Base-by-base conservation (phyloP, 1,140 invertebrate species). In the Apis dorsata region DNA sequence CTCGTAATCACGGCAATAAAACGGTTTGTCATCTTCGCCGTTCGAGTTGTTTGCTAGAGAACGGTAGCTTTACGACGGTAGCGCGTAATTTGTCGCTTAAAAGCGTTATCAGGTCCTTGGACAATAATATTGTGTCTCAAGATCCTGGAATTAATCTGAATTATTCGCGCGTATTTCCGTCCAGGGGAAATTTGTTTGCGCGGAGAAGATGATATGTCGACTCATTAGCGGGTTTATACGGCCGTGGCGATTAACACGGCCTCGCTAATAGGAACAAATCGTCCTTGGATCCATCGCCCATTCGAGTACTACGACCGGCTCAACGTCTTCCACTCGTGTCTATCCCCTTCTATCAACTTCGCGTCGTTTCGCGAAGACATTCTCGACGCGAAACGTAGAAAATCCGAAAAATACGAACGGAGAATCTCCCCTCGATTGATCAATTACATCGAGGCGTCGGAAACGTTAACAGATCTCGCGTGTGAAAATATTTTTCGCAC, bases 201-300 rank as follows among this genome's bases (percentile, higher is more conserved):
- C 24, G 24, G 5, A n/a, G 28, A 24, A 74, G 62, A 77, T 62
- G 63, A 82, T 75, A 82, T 24, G 81, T 80, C 77, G 69, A 73
- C 82, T 84, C 82, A 84, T 84, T 84, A 84, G 83, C 83, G 72
- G 17, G 65, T 85, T 85, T 75, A 81, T 85, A 85, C 63, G 49
- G 65, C 59, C 79, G 51, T 60, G 79, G 75, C 44, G 79, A 85
- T 85, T 85, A 85, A 81, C 83, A 81, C 65, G 57, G n/a, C n/a
- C 83, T 13, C 62, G 83, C 83, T 85, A 85, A 85, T 85, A 76
- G 83, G 71, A 85, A 85, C 83, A 85, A 85, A 85, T 85, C 79
- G 82, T 84, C 82, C 78, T 78, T 80, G 82, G 78, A 62, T 69
- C 70, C 53, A 49, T 24, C 62, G 53, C 13, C 44, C 62, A 21